Evolutionary conservation across 2,888 invertebrate species (phyloP), one percentile per base, ranked within the genome.

Genomic region (Lymantria monacha): DNA sequence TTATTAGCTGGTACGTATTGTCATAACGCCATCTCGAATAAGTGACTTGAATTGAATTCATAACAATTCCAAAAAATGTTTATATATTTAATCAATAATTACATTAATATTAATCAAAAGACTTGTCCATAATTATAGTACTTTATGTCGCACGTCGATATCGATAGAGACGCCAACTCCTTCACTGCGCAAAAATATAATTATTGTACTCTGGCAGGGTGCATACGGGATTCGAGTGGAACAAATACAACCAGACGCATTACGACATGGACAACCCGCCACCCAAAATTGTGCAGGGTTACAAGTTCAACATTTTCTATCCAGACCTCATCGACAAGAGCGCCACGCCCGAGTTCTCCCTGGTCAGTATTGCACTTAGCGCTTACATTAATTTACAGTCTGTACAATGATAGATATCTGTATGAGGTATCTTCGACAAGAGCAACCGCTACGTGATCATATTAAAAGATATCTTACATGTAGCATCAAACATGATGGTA

Each of bases 261-360:
- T 99, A 99, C 87, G 99, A 99, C 84, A 98, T 99, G 96, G 99
- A 99, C 85, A 99, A 99, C 92, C 99, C 99, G 46, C 99, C 99
- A 9, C 99, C 99, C 0, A 99, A 99, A 92, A 99, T 99, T 76
- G 99, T 99, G 0, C 99, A 99, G 87, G 99, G 99, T 8, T 99
- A 99, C 92, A 99, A 99, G 86, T 99, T 99, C 87, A 99, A 99
- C 88, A 99, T 99, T 69, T 99, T 99, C 92, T 99, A 99, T 91
- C 99, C 99, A 0, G 99, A 99, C 92, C 93, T 99, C 56, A 98
- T 99, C 69, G 97, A 99, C 82, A 98, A 98, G 80, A 93, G 92
- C 58, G 93, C 95, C 53, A 98, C 99, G 11, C 99, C 99, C 0
- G 96, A 97, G 79, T 99, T 99, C 87, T 96, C 95, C 51, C 89